phyloP scores from a whole-genome alignment of 2,888 invertebrate species.

The Morpho achilles region DNA sequence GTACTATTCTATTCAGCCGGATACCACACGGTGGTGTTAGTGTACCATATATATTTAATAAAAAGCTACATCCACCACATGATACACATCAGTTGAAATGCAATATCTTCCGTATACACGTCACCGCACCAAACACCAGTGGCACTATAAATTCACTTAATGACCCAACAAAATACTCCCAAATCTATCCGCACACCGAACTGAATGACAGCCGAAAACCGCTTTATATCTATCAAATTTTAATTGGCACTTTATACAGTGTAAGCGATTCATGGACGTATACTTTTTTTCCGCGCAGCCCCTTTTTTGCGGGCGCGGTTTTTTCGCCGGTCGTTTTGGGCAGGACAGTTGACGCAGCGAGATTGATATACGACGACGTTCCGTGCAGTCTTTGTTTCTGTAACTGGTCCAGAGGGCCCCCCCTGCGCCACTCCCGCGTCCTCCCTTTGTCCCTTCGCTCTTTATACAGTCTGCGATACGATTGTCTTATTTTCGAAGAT shows the following conservation, averaged over 20 bases:
- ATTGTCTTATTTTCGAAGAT: slow-evolving; percentile 62
- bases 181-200: slow-evolving; percentile 27
- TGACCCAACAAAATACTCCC: slow-evolving; percentile 17
- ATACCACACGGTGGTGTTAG: too few relatives aligned
- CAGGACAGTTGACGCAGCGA: slow-evolving; percentile 68
- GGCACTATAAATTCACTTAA: slow-evolving; percentile 20
- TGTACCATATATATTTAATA: too few relatives aligned
- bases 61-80: too few relatives aligned
- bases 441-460: slow-evolving; percentile 63
- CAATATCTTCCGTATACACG: too few relatives aligned
- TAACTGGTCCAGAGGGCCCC: slow-evolving; percentile 56
- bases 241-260: slow-evolving; percentile 78
- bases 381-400: slow-evolving; percentile 73
- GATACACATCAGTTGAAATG: too few relatives aligned
- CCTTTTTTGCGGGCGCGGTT: slow-evolving; percentile 54
- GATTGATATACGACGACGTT: slow-evolving; percentile 77
- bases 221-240: slow-evolving; percentile 72
- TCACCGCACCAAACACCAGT: background rate
- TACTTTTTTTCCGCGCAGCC: slow-evolving; percentile 53
- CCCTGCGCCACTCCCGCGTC: slow-evolving; percentile 40
- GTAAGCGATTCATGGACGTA: slow-evolving; percentile 72
- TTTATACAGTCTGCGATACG: slow-evolving; percentile 68
- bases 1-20: too few relatives aligned
- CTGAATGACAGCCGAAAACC: slow-evolving; percentile 32
- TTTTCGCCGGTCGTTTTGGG: slow-evolving; percentile 72